Conservation (phyloP, 2,113 vertebrate species). For the Passer montanus region DNA sequence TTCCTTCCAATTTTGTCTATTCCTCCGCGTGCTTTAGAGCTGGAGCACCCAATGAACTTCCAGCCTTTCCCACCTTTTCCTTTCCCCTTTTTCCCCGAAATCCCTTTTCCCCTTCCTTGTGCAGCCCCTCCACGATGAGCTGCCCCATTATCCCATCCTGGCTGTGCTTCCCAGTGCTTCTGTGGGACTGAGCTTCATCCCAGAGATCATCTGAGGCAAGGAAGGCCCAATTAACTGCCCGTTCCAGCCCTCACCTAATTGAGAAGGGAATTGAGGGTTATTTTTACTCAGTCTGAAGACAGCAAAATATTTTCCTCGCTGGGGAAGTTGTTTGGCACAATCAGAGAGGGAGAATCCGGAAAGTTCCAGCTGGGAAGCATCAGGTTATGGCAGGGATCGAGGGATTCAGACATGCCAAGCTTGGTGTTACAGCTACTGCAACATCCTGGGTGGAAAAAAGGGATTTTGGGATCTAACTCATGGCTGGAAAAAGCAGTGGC, state of each 20-base stretch:
- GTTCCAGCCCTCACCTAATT: background rate
- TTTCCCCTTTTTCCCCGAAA: background rate
- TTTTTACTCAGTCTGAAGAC: background rate
- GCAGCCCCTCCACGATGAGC: background rate
- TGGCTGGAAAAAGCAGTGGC: fast-evolving
- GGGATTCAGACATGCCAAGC: fast-evolving
- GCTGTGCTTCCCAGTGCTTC: background rate
- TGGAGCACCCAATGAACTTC: background rate
- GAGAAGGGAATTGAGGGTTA: background rate
- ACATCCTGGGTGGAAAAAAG: background rate
- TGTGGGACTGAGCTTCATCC: background rate
- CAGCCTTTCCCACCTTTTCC: background rate
- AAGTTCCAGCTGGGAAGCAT: background rate
- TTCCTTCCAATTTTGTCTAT: fast-evolving
- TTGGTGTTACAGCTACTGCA: background rate
- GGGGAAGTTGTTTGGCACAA: background rate
- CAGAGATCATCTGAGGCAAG: background rate
- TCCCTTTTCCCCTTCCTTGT: background rate
- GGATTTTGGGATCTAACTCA: background rate
- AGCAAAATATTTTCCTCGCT: background rate
- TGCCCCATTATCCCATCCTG: background rate
- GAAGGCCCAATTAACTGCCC: background rate
- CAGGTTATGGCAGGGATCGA: fast-evolving
- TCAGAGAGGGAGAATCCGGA: background rate
- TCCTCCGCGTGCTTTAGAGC: background rate